A percentile compares a stretch with the other conserved stretches of the same genome.
Conservation (phyloP, 2,888 invertebrate species). For the Gastracanthus pulcherrimus region DNA sequence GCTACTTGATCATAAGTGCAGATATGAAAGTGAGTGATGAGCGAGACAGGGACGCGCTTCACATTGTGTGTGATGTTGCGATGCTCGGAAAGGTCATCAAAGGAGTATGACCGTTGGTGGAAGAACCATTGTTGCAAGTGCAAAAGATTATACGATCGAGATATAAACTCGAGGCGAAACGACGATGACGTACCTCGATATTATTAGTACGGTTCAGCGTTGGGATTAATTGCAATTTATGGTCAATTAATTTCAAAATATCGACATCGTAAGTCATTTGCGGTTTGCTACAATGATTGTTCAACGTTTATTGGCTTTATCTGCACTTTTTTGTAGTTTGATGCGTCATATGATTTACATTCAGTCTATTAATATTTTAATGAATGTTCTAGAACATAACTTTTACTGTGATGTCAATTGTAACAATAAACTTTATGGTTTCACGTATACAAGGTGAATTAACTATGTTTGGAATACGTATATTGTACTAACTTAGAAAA, state of each 20-base stretch:
- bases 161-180: not conserved
- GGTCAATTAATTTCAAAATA: not conserved
- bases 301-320: no score
- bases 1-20: not conserved
- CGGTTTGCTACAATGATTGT: not conserved
- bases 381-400: no score
- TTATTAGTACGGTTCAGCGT: not conserved
- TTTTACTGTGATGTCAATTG: no score
- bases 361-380: no score
- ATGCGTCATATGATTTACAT: no score
- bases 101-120: not conserved
- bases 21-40: not conserved
- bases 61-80: not conserved
- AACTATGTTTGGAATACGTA: no score
- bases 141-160: not conserved
- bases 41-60: conserved; percentile 10
- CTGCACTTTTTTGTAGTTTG: no score
- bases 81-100: not conserved
- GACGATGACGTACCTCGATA: no score
- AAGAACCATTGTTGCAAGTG: not conserved
- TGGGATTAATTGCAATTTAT: not conserved
- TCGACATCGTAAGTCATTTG: not conserved
- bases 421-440: no score
- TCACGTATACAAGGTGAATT: no score
- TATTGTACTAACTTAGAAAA: no score